Evolutionary conservation across 2,888 invertebrate genomes (phyloP).

Genomic region (Torymus auratus): DNA sequence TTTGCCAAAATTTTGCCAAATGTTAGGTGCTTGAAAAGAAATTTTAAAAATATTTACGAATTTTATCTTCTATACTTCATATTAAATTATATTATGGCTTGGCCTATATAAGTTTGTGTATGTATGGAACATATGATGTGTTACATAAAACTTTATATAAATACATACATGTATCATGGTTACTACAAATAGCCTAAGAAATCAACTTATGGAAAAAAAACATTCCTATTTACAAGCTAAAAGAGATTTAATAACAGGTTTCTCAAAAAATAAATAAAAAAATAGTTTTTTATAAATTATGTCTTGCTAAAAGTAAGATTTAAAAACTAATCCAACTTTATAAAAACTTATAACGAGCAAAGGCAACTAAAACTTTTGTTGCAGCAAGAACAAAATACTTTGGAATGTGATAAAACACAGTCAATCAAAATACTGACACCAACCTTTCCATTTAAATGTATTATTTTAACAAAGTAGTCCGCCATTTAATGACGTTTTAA

Average conservation of each 20-base stretch:
- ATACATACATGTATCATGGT: neutral
- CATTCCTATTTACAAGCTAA: conserved; percentile 30
- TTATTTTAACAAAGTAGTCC: conserved; percentile 20
- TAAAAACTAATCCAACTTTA: neutral
- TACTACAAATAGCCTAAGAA: neutral
- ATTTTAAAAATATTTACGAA: conserved; percentile 1
- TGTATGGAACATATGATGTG: neutral
- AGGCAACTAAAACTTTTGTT: neutral
- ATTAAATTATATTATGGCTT: neutral
- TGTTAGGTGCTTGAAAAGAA: conserved; percentile 22
- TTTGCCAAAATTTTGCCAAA: conserved; percentile 57
- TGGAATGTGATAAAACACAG: conserved; percentile 18
- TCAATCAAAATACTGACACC: conserved; percentile 24
- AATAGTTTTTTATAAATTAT: conserved; percentile 11
- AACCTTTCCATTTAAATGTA: conserved; percentile 18
- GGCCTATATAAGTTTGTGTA: neutral
- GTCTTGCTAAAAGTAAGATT: neutral
- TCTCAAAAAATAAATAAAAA: neutral
- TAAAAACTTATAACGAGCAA: conserved; percentile 4
- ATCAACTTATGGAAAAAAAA: conserved; percentile 7
- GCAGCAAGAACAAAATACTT: conserved; percentile 7
- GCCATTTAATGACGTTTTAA: conserved; percentile 16
- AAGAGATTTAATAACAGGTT: conserved; percentile 1
- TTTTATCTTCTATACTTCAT: conserved; percentile 14
- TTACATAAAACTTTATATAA: neutral